These are phyloP conservation scores for Helleia helle DNA, from an alignment of 2,888 invertebrate species.

Conservation along the genomic window DNA sequence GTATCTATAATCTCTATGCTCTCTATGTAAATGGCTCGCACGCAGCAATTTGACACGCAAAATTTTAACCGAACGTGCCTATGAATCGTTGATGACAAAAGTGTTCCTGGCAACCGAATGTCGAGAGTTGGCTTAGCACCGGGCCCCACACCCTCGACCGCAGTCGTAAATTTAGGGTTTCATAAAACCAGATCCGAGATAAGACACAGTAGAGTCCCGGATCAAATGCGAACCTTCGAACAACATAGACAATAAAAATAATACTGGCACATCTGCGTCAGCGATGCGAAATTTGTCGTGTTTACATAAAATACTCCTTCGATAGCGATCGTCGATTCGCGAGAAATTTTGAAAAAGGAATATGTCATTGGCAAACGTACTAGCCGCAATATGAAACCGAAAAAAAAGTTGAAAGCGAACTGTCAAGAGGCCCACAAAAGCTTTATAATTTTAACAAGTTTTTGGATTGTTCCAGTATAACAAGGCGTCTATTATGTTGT, in stretches of 20 bases:
- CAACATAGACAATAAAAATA: constrained; percentile 66
- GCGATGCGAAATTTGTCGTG: constrained; percentile 64
- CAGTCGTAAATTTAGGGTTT: constrained; percentile 75
- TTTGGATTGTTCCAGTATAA: constrained; percentile 66
- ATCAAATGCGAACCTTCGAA: constrained; percentile 66
- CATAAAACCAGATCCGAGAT: constrained; percentile 74
- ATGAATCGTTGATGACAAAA: constrained; percentile 68
- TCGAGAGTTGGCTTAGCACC: constrained; percentile 64
- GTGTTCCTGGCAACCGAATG: constrained; percentile 64
- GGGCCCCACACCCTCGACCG: constrained; percentile 64
- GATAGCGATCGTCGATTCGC: constrained; percentile 63
- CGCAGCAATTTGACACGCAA: constrained; percentile 58
- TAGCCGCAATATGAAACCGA: constrained; percentile 47
- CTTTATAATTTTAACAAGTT: constrained; percentile 71
- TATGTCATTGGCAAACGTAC: constrained; percentile 47
- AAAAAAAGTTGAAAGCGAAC: constrained; percentile 47
- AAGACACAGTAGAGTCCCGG: constrained; percentile 71
- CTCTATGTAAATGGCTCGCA: constrained; percentile 39
- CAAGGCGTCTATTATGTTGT: constrained; percentile 69
- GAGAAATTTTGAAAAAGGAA: constrained; percentile 45
- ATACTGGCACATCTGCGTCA: constrained; percentile 67
- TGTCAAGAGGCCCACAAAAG: constrained; percentile 65
- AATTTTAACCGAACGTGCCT: constrained; percentile 65
- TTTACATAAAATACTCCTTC: constrained; percentile 66
- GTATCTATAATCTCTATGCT: constrained; percentile 29